phyloP scores from a whole-genome alignment of 1,140 invertebrate species.

The Diabrotica virgifera region DNA sequence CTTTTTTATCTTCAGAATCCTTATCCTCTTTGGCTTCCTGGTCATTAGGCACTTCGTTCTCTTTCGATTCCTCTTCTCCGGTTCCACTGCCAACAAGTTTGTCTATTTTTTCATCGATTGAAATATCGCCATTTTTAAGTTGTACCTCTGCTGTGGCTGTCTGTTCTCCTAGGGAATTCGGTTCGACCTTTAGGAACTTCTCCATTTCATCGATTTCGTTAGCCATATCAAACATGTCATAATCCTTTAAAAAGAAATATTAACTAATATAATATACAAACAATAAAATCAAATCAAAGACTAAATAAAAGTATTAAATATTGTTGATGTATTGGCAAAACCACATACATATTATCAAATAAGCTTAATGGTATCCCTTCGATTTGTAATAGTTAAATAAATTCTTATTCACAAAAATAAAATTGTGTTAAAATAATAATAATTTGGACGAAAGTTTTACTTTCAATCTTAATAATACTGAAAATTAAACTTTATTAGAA shows the following conservation, averaged over 20 bases:
- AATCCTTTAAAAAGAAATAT: constrained; percentile 64
- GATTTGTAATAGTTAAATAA: too few relatives aligned
- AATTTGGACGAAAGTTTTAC: too few relatives aligned
- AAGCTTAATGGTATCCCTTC: too few relatives aligned
- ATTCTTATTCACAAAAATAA: too few relatives aligned
- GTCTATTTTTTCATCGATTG: constrained; percentile 20
- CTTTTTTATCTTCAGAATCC: constrained; percentile 11
- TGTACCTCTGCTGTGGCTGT: constrained; percentile 32
- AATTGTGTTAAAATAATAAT: too few relatives aligned
- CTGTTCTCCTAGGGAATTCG: constrained; percentile 22
- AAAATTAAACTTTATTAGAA: too few relatives aligned
- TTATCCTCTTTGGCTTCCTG: constrained; percentile 17
- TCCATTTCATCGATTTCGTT: constrained; percentile 89
- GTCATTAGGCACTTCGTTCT: constrained; percentile 25
- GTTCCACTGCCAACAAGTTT: constrained; percentile 17
- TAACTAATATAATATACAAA: background rate
- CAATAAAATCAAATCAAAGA: too few relatives aligned
- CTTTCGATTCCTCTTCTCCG: constrained; percentile 5
- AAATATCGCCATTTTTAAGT: constrained; percentile 29
- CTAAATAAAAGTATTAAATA: too few relatives aligned
- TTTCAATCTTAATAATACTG: too few relatives aligned
- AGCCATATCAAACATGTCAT: constrained; percentile 87
- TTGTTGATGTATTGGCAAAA: too few relatives aligned
- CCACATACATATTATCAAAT: too few relatives aligned
- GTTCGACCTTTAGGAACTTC: constrained; percentile 67